Percentiles rank a stretch among this genome's conserved stretches.
Conservation (phyloP, 1,140 invertebrate species). For the Phthorimaea operculella region DNA sequence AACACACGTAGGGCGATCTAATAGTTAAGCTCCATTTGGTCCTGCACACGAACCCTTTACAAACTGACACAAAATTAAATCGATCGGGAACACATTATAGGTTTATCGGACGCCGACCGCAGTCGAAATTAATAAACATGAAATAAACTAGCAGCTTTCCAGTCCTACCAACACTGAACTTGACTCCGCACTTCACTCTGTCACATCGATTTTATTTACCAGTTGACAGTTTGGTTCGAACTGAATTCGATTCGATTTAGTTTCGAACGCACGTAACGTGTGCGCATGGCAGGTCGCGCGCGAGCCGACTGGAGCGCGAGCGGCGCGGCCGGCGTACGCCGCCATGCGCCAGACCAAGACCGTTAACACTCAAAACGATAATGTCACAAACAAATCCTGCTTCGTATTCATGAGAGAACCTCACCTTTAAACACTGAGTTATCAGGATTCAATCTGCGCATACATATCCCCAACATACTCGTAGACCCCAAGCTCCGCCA, state of each 20-base stretch:
- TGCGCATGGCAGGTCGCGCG: conserved; percentile 53
- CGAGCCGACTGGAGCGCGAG: conserved; percentile 32
- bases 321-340: neutral
- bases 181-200: conserved; percentile 22
- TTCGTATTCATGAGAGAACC: conserved; percentile 29
- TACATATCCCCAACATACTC: neutral
- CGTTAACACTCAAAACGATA: conserved; percentile 28
- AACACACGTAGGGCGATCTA: too few species aligned
- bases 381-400: conserved; percentile 31
- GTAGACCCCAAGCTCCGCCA: neutral
- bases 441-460: neutral
- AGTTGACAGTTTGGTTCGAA: conserved; percentile 32
- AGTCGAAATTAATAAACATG: conserved; percentile 12
- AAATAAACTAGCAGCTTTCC: conserved; percentile 17
- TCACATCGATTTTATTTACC: conserved; percentile 25
- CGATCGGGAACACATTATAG: conserved; percentile 10
- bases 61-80: conserved; percentile 11
- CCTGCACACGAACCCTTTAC: conserved; percentile 3
- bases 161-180: conserved; percentile 28
- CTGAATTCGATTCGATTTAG: conserved; percentile 27
- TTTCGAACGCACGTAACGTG: conserved; percentile 30
- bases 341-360: conserved; percentile 16
- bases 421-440: conserved; percentile 7
- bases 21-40: neutral
- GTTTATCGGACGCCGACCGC: conserved; percentile 18